These are phyloP conservation scores for Peromyscus eremicus DNA, from an alignment of 2,797 vertebrate genomes.

Conservation along the genomic window DNA sequence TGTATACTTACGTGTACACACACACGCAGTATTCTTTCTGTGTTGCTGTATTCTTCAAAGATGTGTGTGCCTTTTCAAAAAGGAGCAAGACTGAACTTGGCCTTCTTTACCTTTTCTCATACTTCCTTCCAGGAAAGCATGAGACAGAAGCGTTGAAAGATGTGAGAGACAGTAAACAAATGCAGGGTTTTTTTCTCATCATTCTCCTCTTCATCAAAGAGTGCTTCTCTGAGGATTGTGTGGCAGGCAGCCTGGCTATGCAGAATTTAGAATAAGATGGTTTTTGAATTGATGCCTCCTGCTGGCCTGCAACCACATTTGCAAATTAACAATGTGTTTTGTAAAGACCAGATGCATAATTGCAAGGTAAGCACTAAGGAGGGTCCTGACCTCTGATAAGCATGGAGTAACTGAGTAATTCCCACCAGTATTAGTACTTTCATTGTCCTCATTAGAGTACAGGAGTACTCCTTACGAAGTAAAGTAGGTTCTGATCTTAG, in stretches of 20 bases:
- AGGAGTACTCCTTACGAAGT: neutral
- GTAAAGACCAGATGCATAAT: conserved; percentile 36
- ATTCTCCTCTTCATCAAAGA: neutral
- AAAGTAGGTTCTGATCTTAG: neutral
- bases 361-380: neutral
- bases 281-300: neutral
- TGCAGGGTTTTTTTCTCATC: neutral
- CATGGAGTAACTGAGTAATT: neutral
- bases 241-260: neutral
- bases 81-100: neutral
- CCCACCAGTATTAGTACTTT: neutral
- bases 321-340: conserved; percentile 6
- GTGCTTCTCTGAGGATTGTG: neutral
- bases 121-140: neutral
- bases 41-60: conserved; percentile 21
- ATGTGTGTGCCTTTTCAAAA: neutral
- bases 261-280: neutral
- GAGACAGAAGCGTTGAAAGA: conserved; percentile 19
- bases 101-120: neutral
- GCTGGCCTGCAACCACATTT: neutral
- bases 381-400: neutral
- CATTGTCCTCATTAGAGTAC: neutral
- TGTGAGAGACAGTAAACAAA: conserved; percentile 7
- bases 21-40: neutral
- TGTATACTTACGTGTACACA: neutral